These are phyloP conservation scores for Falco cherrug DNA, from an alignment of 2,797 vertebrate genomes.

Conservation along the genomic window DNA sequence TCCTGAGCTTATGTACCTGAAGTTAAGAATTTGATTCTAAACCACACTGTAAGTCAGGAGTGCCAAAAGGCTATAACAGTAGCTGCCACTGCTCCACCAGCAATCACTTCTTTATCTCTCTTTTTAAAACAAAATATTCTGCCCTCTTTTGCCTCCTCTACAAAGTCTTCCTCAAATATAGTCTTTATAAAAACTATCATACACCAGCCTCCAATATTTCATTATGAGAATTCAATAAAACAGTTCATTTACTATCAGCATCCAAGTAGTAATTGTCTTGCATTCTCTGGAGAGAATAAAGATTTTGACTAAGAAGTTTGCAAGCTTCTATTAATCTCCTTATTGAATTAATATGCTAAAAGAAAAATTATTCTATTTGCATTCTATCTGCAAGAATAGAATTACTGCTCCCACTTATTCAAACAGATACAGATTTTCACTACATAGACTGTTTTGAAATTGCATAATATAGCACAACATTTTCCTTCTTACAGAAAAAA, in stretches of 20 bases:
- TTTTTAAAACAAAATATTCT: background rate
- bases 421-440: background rate
- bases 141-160: background rate
- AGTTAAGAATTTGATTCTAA: background rate
- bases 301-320: slow-evolving; percentile 39
- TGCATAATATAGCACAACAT: background rate
- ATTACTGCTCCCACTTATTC: background rate
- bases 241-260: slow-evolving; percentile 14
- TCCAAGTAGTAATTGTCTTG: slow-evolving; percentile 5
- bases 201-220: background rate
- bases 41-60: background rate
- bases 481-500: background rate
- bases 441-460: background rate
- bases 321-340: slow-evolving; percentile 53
- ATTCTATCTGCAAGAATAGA: slow-evolving; percentile 3
- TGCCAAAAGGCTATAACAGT: background rate
- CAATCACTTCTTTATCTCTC: background rate
- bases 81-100: background rate
- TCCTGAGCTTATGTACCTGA: background rate
- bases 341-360: slow-evolving; percentile 44
- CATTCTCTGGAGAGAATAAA: slow-evolving; percentile 31
- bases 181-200: background rate
- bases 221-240: slow-evolving; percentile 27
- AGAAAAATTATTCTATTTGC: slow-evolving; percentile 20
- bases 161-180: background rate